Conservation (phyloP, 1,140 invertebrate species). For the Venturia canescens region DNA sequence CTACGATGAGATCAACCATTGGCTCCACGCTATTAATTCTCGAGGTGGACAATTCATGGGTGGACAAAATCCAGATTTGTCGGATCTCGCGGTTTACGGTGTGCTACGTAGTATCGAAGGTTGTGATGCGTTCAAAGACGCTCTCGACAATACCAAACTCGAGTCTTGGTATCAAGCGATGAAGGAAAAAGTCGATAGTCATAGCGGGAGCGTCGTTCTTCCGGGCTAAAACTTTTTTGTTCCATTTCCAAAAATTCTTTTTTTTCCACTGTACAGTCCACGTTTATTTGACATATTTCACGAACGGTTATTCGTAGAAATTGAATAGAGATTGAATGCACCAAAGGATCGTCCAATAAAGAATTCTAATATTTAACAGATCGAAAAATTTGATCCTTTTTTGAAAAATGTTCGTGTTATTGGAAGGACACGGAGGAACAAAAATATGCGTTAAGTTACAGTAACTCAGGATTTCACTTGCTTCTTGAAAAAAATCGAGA, state of each 20-base stretch:
- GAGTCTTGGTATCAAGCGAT: constrained; percentile 78
- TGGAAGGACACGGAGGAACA: too few relatives aligned
- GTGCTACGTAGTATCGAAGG: constrained; percentile 97
- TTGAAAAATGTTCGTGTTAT: too few relatives aligned
- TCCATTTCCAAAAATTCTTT: constrained; percentile 30
- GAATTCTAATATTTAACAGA: not conserved
- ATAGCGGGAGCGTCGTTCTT: constrained; percentile 71
- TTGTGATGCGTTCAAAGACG: constrained; percentile 93
- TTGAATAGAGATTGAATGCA: too few relatives aligned
- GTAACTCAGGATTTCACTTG: too few relatives aligned
- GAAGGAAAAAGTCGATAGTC: constrained; percentile 75
- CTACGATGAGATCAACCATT: constrained; percentile 92
- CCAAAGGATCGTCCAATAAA: not conserved
- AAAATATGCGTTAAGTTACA: too few relatives aligned
- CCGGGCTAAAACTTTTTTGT: constrained; percentile 43
- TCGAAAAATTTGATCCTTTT: too few relatives aligned
- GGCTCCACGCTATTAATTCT: constrained; percentile 84
- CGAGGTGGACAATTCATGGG: constrained; percentile 88
- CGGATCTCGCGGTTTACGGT: constrained; percentile 96
- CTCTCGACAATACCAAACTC: constrained; percentile 85
- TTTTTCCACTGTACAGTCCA: not conserved
- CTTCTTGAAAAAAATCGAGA: too few relatives aligned
- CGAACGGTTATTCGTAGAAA: not conserved
- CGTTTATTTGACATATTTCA: not conserved
- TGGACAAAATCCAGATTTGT: constrained; percentile 91